These are phyloP conservation scores for Hypercompe scribonia DNA, from an alignment of 2,888 invertebrate genomes.

Conservation along the genomic window DNA sequence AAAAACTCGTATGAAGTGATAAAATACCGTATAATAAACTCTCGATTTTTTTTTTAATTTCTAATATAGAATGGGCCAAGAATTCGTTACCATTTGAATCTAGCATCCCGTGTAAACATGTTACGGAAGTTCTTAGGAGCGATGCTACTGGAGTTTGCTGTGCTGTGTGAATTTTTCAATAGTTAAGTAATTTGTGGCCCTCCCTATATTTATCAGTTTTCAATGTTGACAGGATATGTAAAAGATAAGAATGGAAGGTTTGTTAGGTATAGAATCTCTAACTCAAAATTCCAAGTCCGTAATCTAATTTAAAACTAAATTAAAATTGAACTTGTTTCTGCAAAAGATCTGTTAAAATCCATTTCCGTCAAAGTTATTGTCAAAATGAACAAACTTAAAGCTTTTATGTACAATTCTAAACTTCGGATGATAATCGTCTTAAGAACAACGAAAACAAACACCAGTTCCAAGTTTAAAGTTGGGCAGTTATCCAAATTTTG, in stretches of 20 bases:
- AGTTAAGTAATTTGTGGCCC: no score
- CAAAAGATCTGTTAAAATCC: neutral
- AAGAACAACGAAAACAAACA: constrained; percentile 32
- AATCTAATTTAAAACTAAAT: neutral
- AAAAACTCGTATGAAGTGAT: neutral
- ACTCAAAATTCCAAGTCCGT: neutral
- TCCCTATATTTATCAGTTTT: no score
- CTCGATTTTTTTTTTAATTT: no score
- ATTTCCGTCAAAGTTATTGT: neutral
- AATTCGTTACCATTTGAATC: no score
- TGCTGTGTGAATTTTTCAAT: no score
- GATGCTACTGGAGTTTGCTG: no score
- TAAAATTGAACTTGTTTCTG: neutral
- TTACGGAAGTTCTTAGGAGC: no score
- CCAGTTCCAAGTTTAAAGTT: constrained; percentile 30
- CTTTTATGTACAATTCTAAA: constrained; percentile 16
- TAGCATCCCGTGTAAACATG: no score
- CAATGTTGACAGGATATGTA: neutral
- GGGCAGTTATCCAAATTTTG: constrained; percentile 29
- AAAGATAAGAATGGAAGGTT: neutral
- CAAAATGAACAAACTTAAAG: constrained; percentile 3
- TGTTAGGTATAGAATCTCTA: neutral
- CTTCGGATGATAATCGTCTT: constrained; percentile 22
- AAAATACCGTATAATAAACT: no score
- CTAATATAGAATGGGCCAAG: no score